Conservation (phyloP, 2,113 vertebrate species). For the Pachycephala philippinensis region DNA sequence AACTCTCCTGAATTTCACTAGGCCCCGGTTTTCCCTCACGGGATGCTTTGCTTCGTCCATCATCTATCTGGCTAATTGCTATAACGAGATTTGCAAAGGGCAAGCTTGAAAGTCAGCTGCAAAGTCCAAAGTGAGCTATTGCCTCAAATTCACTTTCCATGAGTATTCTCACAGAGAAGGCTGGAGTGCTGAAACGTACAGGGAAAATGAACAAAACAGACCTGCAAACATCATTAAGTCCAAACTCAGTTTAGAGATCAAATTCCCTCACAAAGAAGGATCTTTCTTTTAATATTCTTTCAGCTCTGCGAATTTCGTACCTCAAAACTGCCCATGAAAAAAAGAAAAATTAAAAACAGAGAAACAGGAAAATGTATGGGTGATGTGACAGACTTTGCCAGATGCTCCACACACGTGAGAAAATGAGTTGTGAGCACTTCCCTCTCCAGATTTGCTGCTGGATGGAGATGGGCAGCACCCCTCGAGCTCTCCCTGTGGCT, state of each 20-base stretch:
- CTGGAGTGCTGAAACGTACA: not conserved
- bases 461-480: not conserved
- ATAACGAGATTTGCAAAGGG: conserved; percentile 37
- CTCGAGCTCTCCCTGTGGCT: accelerated
- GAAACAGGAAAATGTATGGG: not conserved
- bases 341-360: not conserved
- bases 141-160: conserved; percentile 6
- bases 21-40: not conserved
- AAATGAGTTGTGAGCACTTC: not conserved
- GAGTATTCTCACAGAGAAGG: not conserved
- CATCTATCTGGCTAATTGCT: conserved; percentile 26
- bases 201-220: not conserved
- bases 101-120: not conserved
- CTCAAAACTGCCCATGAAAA: not conserved
- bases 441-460: not conserved
- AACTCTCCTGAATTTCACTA: not conserved
- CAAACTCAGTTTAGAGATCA: not conserved
- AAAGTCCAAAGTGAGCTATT: conserved; percentile 1
- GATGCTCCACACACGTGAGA: not conserved
- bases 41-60: not conserved
- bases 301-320: not conserved
- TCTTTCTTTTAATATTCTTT: not conserved
- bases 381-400: not conserved
- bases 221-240: conserved; percentile 8
- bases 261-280: not conserved